These are phyloP conservation scores for Catocala nupta DNA, from an alignment of 2,888 invertebrate species.

Conservation along the genomic window DNA sequence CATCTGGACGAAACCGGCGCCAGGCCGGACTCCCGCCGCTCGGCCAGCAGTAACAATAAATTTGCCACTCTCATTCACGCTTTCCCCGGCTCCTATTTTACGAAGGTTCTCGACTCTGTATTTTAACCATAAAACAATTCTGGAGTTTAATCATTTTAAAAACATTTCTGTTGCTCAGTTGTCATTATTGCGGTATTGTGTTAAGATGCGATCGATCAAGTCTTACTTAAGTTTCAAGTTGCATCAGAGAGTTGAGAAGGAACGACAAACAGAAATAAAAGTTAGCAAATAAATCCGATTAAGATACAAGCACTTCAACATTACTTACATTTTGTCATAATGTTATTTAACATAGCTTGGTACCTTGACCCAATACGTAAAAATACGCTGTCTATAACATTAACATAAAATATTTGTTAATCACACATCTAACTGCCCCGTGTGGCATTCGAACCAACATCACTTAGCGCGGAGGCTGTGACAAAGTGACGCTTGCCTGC, in stretches of 20 bases:
- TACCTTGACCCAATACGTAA: too few relatives aligned
- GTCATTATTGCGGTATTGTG: conserved; percentile 13
- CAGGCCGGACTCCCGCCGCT: conserved; percentile 6
- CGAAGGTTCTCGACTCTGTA: conserved; percentile 36
- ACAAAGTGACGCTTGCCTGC: too few relatives aligned
- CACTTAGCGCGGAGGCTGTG: too few relatives aligned
- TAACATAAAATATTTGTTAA: too few relatives aligned
- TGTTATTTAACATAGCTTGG: too few relatives aligned
- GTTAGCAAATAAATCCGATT: conserved; percentile 1
- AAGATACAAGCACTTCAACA: background rate
- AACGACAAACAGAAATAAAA: background rate
- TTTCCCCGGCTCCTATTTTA: conserved; percentile 36
- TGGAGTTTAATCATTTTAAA: conserved; percentile 29
- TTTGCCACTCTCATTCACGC: conserved; percentile 43
- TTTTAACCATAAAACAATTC: conserved; percentile 28
- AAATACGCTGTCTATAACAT: too few relatives aligned
- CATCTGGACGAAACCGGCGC: conserved; percentile 23
- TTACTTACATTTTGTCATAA: background rate
- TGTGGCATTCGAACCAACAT: too few relatives aligned
- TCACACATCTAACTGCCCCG: too few relatives aligned
- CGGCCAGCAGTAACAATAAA: conserved; percentile 35
- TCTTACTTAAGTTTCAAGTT: background rate
- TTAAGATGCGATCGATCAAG: conserved; percentile 6
- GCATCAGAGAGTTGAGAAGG: background rate
- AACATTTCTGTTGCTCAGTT: conserved; percentile 23